Base-by-base conservation (phyloP, 1,140 invertebrate genomes). In the Drosophila sulfurigaster region DNA sequence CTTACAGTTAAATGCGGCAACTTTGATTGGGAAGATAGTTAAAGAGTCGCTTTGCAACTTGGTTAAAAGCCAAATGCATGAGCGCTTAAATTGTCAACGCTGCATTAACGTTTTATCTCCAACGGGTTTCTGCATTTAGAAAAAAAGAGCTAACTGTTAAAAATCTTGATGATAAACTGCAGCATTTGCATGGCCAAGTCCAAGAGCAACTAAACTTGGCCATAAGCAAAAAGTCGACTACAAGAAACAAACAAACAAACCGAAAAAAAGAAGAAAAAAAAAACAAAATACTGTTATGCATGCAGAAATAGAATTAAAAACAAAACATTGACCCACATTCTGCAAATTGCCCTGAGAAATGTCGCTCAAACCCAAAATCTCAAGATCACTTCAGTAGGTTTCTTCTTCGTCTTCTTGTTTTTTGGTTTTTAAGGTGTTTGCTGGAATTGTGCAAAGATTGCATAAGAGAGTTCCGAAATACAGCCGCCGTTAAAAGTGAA, bases 101-200 rank as follows among this genome's bases (percentile, higher is more conserved):
- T 74, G 76, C 82, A 74, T 52, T 67, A 64, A 30, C 74, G 49
- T 20, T 25, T 25, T 25, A 57, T 20, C 66, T 56, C 54, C 64
- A 73, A 70, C 75, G 43, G 66, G 78, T 85, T 86, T 79, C 41
- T 52, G 32, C 62, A 56, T 20, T 41, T 78, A 15, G 59, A 65
- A 54, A 43, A 62, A 57, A 71, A 38, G 11, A 13, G 30, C 56
- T 62, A 56, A 56, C 16, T 63, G 35, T 35, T 46, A 38, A 64
- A 38, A 64, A 49, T 43, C 48, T 71, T 64, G 46, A 64, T 63
- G 43, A 54, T 64, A 81, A 87, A 83, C 16, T 88, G 83, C 83
- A 78, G 41, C 62, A 54, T 54, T 75, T 73, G 87, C 81, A 89
- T 77, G 88, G 89, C 81, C 81, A 89, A 91, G 88, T 91, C 89